Conservation (phyloP, 1,140 invertebrate species). For the Psilanteris sp. region DNA sequence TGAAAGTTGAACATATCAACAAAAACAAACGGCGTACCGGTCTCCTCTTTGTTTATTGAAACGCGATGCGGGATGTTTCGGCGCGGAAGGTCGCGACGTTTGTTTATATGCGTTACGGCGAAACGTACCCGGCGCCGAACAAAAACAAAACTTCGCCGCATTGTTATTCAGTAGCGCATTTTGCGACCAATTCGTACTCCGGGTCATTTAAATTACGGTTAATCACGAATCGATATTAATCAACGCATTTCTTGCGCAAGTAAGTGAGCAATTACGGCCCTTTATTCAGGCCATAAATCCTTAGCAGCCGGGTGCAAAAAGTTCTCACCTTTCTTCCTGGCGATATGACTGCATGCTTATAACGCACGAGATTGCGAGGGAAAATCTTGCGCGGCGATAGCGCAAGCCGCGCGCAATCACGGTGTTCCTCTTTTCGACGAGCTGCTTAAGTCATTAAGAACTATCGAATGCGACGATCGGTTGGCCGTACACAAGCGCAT, state of each 20-base stretch:
- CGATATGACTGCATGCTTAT: slow-evolving; percentile 18
- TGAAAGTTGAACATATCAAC: no score
- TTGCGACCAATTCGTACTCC: no score
- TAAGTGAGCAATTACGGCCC: slow-evolving; percentile 40
- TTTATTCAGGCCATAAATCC: slow-evolving; percentile 41
- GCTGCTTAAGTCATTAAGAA: slow-evolving; percentile 56
- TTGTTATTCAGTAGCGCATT: no score
- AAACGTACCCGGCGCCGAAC: no score
- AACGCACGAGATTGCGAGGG: slow-evolving; percentile 28
- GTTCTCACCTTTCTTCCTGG: slow-evolving; percentile 35
- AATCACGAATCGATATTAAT: slow-evolving; percentile 44
- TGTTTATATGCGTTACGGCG: no score
- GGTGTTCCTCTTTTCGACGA: slow-evolving; percentile 52
- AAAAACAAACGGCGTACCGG: no score
- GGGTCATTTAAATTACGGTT: slow-evolving; percentile 34
- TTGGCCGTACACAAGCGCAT: no score
- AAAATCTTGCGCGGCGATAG: slow-evolving; percentile 43
- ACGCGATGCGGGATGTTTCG: no score
- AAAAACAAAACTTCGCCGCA: no score
- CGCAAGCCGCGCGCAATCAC: slow-evolving; percentile 26
- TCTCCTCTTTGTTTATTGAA: no score
- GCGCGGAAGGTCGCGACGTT: no score
- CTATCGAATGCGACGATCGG: slow-evolving; percentile 60
- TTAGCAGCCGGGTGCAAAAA: slow-evolving; percentile 24
- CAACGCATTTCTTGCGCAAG: slow-evolving; percentile 29